Evolutionary conservation across 2,797 vertebrate species (phyloP), one percentile per base, ranked within the genome.

Genomic region (Enteromius fasciolatus): DNA sequence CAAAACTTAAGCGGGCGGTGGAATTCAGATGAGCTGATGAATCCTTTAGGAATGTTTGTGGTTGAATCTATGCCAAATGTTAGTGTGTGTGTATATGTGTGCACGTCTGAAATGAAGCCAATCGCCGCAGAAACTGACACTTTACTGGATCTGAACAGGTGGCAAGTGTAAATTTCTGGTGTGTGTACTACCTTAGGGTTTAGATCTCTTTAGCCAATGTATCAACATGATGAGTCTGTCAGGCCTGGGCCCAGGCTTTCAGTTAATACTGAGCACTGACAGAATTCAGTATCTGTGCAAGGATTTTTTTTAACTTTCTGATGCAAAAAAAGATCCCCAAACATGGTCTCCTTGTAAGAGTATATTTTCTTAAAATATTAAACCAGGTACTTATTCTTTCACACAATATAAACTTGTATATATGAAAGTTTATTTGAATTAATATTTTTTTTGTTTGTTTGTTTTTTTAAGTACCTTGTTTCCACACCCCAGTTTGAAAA

Each of bases 1-100:
- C 87, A 87, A 85, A 87, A 88, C 86, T 85, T 81, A 85, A 68
- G 61, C 87, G 81, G 85, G 84, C 57, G 67, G 83, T 77, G 83
- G 81, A 88, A 86, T 85, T 88, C 85, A 87, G 87, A 88, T 84
- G 87, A 86, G 87, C 82, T 28, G 83, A 68, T 75, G 78, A 87
- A 80, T 88, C 85, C 85, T 85, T 76, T 80, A 87, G 87, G 87
- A 80, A 80, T 86, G 85, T 88, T 88, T 88, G 79, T 77, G 76
- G 76, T 76, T 84, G 73, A 88, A 85, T 85, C 85, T 84, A 84
- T 88, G 83, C 84, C 82, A 87, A 87, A 82, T 84, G 82, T 82
- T 84, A 74, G 44, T 23, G 50, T 80, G 70, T 76, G 74, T 83
- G 50, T 81, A 61, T 83, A 36, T 63, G 76, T 80, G 70, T 83